phyloP scores from a whole-genome alignment of 2,888 invertebrate species.

The Nematopogon swammerdamellus region DNA sequence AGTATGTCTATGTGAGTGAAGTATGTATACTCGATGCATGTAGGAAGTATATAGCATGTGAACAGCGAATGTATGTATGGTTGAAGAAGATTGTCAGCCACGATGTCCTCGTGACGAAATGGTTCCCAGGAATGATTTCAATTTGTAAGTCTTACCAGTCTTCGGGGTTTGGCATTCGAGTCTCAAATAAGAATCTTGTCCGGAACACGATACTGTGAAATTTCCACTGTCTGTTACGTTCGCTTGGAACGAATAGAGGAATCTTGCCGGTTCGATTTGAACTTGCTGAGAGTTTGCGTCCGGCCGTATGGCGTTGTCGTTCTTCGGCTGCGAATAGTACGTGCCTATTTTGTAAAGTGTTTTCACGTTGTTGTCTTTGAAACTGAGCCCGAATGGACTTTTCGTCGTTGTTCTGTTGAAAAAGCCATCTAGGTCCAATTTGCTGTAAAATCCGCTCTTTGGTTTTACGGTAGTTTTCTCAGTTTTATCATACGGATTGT shows the following conservation, averaged over 20 bases:
- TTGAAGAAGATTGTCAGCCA: no score
- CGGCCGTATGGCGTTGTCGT: conserved; percentile 44
- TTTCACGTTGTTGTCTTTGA: conserved; percentile 32
- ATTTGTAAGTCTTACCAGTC: not conserved
- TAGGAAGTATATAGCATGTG: no score
- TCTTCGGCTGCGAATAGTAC: conserved; percentile 37
- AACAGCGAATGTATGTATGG: no score
- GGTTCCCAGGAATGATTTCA: not conserved
- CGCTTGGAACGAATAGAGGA: conserved; percentile 37
- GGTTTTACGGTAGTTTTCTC: conserved; percentile 16
- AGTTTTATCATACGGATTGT: not conserved
- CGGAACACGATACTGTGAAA: conserved; percentile 9
- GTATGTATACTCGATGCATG: no score
- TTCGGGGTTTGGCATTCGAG: not conserved
- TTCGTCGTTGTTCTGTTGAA: conserved; percentile 51
- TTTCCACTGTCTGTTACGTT: conserved; percentile 39
- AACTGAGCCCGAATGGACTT: conserved; percentile 29
- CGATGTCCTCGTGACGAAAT: not conserved
- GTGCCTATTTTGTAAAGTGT: conserved; percentile 47
- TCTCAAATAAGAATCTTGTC: not conserved
- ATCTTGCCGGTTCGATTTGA: conserved; percentile 43
- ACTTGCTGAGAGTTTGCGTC: conserved; percentile 45
- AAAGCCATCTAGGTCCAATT: conserved; percentile 34
- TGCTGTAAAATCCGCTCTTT: conserved; percentile 36
- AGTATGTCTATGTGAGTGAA: no score